phyloP scores from a whole-genome alignment of 1,140 invertebrate genomes.

The Neodiprion pinetum region DNA sequence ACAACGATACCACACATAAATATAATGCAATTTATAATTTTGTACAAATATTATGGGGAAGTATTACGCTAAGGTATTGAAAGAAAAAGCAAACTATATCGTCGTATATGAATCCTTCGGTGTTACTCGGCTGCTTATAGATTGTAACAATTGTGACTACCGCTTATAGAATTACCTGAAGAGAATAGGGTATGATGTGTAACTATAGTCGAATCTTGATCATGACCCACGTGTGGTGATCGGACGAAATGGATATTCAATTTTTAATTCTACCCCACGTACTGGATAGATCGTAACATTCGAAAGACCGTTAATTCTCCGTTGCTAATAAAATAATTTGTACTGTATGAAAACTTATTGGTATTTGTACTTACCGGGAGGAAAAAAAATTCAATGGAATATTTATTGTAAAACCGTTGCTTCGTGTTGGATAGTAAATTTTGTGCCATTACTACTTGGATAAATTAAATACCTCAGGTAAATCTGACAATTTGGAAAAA shows the following conservation, averaged over 20 bases:
- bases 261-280: too few relatives aligned
- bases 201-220: too few relatives aligned
- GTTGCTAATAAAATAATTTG: too few relatives aligned
- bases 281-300: too few relatives aligned
- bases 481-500: too few relatives aligned
- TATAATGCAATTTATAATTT: neutral
- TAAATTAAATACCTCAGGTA: neutral
- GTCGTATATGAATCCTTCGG: neutral
- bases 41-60: neutral
- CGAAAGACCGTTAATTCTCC: too few relatives aligned
- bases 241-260: too few relatives aligned
- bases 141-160: neutral
- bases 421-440: neutral
- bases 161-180: neutral
- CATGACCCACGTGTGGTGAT: too few relatives aligned
- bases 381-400: neutral
- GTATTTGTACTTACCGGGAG: neutral
- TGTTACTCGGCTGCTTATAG: neutral
- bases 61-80: slow-evolving; percentile 6
- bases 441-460: neutral
- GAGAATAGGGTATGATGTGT: too few relatives aligned
- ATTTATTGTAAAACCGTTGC: neutral
- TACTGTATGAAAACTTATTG: too few relatives aligned
- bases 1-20: neutral
- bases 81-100: neutral